Conservation (phyloP, 2,113 vertebrate genomes). For the Dicaeum eximium region DNA sequence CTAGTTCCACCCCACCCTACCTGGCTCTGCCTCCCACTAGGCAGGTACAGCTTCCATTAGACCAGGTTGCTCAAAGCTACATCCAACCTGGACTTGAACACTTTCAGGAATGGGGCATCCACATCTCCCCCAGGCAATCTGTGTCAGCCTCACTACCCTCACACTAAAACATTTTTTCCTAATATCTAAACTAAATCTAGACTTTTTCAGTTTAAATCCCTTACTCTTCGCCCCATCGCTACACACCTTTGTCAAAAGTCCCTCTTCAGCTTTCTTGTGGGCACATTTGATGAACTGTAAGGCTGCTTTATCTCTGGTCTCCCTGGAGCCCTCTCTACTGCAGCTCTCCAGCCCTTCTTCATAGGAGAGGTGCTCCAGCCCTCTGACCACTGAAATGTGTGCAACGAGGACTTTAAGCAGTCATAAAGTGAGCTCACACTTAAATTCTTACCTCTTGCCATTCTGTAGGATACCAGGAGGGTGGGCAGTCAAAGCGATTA, state of each 20-base stretch:
- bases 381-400: neutral
- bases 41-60: neutral
- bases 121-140: accelerated
- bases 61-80: neutral
- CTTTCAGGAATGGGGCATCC: neutral
- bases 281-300: too few relatives aligned
- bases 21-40: accelerated
- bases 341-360: neutral
- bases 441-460: slow-evolving; percentile 85
- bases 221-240: neutral
- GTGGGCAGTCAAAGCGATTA: slow-evolving; percentile 93
- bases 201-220: neutral
- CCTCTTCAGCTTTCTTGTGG: neutral
- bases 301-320: neutral
- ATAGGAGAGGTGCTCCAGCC: neutral
- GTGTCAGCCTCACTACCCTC: neutral
- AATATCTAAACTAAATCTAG: neutral
- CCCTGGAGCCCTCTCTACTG: neutral
- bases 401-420: neutral
- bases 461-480: slow-evolving; percentile 82
- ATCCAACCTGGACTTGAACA: neutral
- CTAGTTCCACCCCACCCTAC: neutral
- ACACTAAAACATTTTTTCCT: neutral
- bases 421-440: neutral
- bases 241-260: neutral